Evolutionary conservation across 2,888 invertebrate genomes (phyloP), one percentile per base, ranked within the genome.

Genomic region (Phalangium opilio): DNA sequence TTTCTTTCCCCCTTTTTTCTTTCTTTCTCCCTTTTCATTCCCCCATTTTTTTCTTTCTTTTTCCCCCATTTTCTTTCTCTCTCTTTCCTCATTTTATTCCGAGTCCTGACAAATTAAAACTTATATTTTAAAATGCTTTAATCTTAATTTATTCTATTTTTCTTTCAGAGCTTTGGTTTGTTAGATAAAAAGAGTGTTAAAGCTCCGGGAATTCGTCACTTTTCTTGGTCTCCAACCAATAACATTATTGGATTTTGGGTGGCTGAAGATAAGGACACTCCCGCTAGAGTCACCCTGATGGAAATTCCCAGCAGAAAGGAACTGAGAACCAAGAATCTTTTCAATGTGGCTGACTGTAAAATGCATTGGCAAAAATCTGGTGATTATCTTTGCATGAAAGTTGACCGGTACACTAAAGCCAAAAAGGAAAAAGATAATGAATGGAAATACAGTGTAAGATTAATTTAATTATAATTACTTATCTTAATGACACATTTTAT

Each of bases 321-420:
- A 70, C 77, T 81, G 38, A 78, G 93, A 56, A 85, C 86, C 55
- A 93, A 95, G 67, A 96, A 93, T 67, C 72, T 96, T 48, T 98
- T 98, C 75, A 93, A 86, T 54, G 96, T 98, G 0, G 93, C 93
- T 1, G 93, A 95, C 64, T 95, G 95, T 65, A 90, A 91, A 61
- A 86, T 99, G 65, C 91, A 91, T 66, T 98, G 98, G 98, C 98
- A 99, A 67, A 91, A 91, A 67, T 84, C 81, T 19, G 98, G 98
- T 1, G 93, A 96, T 65, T 93, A 91, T 65, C 73, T 99, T 20
- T 95, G 96, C 60, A 95, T 96, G 1, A 95, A 96, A 71, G 83
- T 87, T 1, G 86, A 87, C 64, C 73, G 83, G 48, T 83, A 79
- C 67, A 79, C 83, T 3, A 93, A 91, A 71, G 77, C 81, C n/a